These are phyloP conservation scores for Parus major DNA, from an alignment of 2,113 vertebrate species.

Conservation along the genomic window DNA sequence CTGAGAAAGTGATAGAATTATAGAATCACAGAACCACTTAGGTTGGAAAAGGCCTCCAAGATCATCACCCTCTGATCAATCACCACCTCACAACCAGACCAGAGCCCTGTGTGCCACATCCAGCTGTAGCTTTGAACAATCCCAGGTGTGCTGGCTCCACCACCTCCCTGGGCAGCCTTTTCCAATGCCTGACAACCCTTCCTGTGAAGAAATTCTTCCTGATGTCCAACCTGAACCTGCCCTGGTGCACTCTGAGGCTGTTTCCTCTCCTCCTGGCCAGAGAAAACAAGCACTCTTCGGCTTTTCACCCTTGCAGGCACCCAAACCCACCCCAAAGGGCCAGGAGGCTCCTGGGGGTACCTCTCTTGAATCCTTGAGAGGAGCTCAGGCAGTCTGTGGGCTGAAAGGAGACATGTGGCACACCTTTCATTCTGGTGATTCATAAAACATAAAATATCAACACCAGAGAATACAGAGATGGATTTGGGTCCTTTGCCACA, in stretches of 20 bases:
- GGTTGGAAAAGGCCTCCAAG: not conserved
- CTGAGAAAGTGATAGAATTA: not conserved
- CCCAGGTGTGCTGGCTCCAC: not conserved
- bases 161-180: not conserved
- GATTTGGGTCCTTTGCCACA: rapidly evolving
- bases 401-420: not conserved
- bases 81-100: not conserved
- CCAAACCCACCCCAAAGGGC: not conserved
- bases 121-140: not conserved
- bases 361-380: not conserved
- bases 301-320: not conserved
- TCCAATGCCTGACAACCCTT: not conserved
- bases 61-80: not conserved
- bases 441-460: not conserved
- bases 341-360: not conserved
- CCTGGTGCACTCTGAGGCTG: not conserved
- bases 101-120: not conserved
- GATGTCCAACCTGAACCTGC: not conserved
- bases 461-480: not conserved
- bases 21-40: not conserved
- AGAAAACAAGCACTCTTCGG: rapidly evolving
- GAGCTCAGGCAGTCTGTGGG: not conserved
- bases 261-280: not conserved
- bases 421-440: not conserved
- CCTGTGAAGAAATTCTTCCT: not conserved